phyloP scores from a whole-genome alignment of 2,797 vertebrate genomes.

The Cyclura pinguis region DNA sequence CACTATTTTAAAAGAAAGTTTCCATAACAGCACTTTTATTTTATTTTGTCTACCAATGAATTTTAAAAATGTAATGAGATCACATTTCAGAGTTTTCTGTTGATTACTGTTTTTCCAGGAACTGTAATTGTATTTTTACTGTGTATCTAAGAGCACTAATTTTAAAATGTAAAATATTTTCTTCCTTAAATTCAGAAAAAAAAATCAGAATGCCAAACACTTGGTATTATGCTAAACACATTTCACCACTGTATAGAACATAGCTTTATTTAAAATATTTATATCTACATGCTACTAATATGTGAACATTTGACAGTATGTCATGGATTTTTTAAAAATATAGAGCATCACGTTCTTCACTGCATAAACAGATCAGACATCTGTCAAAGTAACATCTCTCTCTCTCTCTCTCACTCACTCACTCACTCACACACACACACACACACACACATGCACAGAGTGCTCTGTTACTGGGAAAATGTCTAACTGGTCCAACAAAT shows the following conservation, averaged over 20 bases:
- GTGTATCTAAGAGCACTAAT: not conserved
- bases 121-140: not conserved
- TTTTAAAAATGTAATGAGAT: not conserved
- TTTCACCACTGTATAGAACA: not conserved
- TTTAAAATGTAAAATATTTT: not conserved
- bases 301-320: not conserved
- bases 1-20: not conserved
- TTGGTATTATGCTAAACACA: not conserved
- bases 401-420: not conserved
- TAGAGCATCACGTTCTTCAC: slow-evolving; percentile 34
- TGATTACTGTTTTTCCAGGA: not conserved
- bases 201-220: not conserved
- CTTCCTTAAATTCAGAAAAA: not conserved
- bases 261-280: not conserved
- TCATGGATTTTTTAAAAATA: slow-evolving; percentile 20
- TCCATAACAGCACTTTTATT: not conserved
- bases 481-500: not conserved
- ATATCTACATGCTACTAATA: not conserved
- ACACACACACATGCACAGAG: accelerated
- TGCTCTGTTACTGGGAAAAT: not conserved
- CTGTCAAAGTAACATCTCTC: slow-evolving; percentile 9
- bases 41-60: not conserved
- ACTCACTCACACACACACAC: not conserved
- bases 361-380: slow-evolving; percentile 51
- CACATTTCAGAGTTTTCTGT: not conserved